phyloP scores from a whole-genome alignment of 2,888 invertebrate genomes.

The Syritta pipiens region DNA sequence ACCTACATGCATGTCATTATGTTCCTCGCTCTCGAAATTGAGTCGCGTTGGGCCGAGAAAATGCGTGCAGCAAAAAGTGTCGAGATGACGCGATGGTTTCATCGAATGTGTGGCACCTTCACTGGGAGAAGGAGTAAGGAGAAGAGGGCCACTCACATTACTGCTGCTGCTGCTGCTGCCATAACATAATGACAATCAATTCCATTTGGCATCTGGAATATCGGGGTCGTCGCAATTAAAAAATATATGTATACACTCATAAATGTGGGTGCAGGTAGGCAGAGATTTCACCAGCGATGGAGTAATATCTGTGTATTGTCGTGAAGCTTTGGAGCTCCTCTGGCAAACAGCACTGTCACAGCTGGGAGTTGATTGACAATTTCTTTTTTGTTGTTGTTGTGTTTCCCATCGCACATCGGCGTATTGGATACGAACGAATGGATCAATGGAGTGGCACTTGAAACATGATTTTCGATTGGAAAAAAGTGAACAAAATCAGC shows the following conservation, averaged over 20 bases:
- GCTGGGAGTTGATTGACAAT: constrained; percentile 50
- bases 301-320: constrained; percentile 55
- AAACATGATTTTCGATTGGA: constrained; percentile 39
- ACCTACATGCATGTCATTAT: constrained; percentile 32
- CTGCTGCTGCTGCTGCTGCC: constrained; percentile 15
- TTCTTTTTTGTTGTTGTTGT: constrained; percentile 12
- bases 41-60: constrained; percentile 26
- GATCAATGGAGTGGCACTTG: constrained; percentile 44
- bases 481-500: constrained; percentile 34
- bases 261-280: constrained; percentile 65
- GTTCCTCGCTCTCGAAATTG: constrained; percentile 18
- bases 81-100: constrained; percentile 17
- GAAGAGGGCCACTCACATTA: constrained; percentile 36
- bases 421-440: constrained; percentile 22
- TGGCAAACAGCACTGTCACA: constrained; percentile 32
- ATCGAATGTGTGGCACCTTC: constrained; percentile 39
- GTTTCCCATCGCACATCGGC: constrained; percentile 20
- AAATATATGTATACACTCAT: constrained; percentile 26
- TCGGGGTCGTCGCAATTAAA: constrained; percentile 58
- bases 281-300: constrained; percentile 62
- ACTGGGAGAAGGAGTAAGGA: not conserved
- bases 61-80: constrained; percentile 26
- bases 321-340: constrained; percentile 20
- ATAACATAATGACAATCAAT: constrained; percentile 65
- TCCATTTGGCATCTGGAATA: constrained; percentile 65